Evolutionary conservation across 2,797 vertebrate genomes (phyloP), one percentile per base, ranked within the genome.

Genomic region (Sciaenops ocellatus): DNA sequence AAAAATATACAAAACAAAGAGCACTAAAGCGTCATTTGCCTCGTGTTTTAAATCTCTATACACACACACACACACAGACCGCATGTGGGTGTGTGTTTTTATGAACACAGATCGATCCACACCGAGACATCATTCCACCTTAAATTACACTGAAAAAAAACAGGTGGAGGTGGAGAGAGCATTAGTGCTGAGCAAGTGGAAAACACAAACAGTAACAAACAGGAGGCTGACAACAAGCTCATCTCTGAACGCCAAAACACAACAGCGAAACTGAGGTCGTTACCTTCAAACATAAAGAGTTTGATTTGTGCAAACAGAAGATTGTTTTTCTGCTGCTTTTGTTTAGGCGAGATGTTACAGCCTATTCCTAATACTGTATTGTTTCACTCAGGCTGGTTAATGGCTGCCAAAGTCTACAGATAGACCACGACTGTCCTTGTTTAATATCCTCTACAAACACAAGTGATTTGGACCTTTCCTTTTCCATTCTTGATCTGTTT

Each of bases 171-270:
- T 52, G 70, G 52, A 79, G 67, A 73, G 41, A 48, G 55, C 24
- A 3, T 46, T 22, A 47, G 41, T 76, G 80, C 73, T 82, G 78
- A 85, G 73, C 62, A 47, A 79, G 81, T 64, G 69, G 79, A 78
- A 90, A 86, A 70, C 28, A 24, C 6, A 62, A 56, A 44, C 42
- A 7, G 42, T 28, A 47, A 38, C 56, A 73, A 84, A 69, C 59
- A 60, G 22, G 38, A 76, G 57, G 24, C 11, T 42, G 34, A 75
- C 42, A 67, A 68, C 75, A 20, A 55, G 30, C 51, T 63, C 57
- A 28, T 52, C 68, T 73, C 22, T 66, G 42, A 71, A 51, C 44
- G 54, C 5, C 34, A 80, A 67, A 76, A 51, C 50, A 65, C 47
- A 30, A 20, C 52, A 18, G 50, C 44, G 28, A 48, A 9, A 34